Conservation (phyloP, 2,888 invertebrate species). For the Cantharis nigra region DNA sequence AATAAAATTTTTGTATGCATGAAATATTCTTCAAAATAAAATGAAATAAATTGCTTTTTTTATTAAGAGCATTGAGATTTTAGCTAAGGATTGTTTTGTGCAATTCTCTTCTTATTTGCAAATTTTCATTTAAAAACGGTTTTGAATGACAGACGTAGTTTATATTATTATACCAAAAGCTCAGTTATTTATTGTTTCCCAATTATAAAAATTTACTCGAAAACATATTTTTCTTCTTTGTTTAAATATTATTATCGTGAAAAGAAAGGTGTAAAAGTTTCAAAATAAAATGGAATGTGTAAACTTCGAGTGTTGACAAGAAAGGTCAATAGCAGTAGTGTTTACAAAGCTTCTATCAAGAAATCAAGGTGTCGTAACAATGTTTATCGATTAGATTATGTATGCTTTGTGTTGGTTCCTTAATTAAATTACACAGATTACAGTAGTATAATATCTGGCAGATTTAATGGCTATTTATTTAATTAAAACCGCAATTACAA, state of each 20-base stretch:
- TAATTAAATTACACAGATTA: conserved; percentile 5
- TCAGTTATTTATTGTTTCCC: not conserved
- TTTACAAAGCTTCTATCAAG: conserved; percentile 2
- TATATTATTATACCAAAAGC: not conserved
- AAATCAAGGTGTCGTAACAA: conserved; percentile 10
- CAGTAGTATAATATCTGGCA: not conserved
- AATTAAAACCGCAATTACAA: not conserved
- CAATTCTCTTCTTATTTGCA: not conserved
- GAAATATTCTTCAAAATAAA: not conserved
- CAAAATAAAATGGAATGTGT: not conserved
- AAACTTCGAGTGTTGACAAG: conserved; percentile 1
- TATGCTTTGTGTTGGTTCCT: conserved; percentile 13
- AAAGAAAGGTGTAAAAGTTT: not conserved
- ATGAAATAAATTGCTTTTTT: not conserved
- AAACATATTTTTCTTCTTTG: not conserved
- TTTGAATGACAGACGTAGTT: not conserved
- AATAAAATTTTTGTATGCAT: not conserved
- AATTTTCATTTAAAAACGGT: not conserved
- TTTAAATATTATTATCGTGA: not conserved
- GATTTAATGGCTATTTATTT: not conserved
- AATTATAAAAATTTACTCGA: too few species aligned
- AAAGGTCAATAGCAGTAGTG: conserved; percentile 12
- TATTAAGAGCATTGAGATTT: too few species aligned
- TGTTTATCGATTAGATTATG: conserved; percentile 9
- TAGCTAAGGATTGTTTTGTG: too few species aligned